Conservation (phyloP, 92 coral and sea anemone species). For the Siderastrea siderea region DNA sequence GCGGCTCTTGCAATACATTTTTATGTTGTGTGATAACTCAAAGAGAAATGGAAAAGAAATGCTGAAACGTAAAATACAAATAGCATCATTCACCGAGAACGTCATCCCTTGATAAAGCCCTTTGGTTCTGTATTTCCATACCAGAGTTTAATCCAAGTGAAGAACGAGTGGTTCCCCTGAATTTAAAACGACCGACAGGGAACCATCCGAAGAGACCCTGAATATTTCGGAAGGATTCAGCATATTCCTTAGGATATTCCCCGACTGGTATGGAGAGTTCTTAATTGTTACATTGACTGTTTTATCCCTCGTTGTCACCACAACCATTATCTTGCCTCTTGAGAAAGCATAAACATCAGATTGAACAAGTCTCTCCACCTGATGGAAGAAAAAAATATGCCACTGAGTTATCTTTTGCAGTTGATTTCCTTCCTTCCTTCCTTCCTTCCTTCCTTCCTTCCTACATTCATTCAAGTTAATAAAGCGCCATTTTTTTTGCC, state of each 20-base stretch:
- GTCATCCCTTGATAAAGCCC: not conserved
- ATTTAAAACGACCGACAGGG: conserved; percentile 43
- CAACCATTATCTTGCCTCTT: conserved; percentile 57
- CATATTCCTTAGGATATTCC: conserved; percentile 49
- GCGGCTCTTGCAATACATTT: too few species aligned
- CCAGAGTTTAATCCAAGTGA: not conserved
- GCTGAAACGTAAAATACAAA: too few species aligned
- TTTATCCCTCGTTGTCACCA: conserved; percentile 49
- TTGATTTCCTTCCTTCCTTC: too few species aligned
- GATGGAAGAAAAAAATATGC: not conserved
- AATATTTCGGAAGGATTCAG: conserved; percentile 59
- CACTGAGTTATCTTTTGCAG: too few species aligned
- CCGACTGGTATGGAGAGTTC: conserved; percentile 66
- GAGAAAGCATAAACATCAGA: conserved; percentile 72
- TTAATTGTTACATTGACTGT: conserved; percentile 36
- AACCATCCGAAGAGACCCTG: conserved; percentile 55
- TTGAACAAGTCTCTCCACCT: conserved; percentile 67
- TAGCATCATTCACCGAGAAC: too few species aligned
- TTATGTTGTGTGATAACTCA: too few species aligned
- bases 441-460: too few species aligned
- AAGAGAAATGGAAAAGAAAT: too few species aligned
- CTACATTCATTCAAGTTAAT: too few species aligned
- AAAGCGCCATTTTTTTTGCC: too few species aligned
- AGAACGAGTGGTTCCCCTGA: conserved; percentile 77
- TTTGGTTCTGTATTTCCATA: not conserved